Evolutionary conservation across 2,888 invertebrate genomes (phyloP).

Genomic region (Scrobipalpa atriplicella): DNA sequence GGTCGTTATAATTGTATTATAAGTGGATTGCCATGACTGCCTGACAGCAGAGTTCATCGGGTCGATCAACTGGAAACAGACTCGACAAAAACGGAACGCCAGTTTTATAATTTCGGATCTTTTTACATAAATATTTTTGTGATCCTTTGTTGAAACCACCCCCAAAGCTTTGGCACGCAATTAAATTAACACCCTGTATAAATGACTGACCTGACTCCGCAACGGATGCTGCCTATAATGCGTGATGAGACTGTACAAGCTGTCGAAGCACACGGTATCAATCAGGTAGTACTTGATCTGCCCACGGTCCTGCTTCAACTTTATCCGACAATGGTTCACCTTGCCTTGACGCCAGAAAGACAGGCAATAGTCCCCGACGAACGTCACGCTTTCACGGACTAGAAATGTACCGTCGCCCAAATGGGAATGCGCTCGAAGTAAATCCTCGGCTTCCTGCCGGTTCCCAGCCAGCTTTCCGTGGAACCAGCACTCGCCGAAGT

Average conservation of each 20-base stretch:
- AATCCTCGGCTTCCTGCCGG: slow-evolving; percentile 90
- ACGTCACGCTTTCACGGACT: slow-evolving; percentile 96
- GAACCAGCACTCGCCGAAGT: slow-evolving; percentile 97
- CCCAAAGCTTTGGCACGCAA: no score
- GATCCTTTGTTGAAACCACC: no score
- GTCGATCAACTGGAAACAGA: no score
- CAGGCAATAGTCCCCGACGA: slow-evolving; percentile 97
- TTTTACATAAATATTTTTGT: no score
- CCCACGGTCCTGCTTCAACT: slow-evolving; percentile 94
- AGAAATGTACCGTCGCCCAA: slow-evolving; percentile 96
- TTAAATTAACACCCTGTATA: no score
- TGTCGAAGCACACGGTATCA: slow-evolving; percentile 94
- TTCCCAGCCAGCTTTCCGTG: slow-evolving; percentile 93
- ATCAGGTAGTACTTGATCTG: slow-evolving; percentile 95
- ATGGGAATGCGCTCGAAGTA: slow-evolving; percentile 89
- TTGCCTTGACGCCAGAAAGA: slow-evolving; percentile 96
- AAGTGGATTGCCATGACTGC: no score
- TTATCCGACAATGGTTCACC: slow-evolving; percentile 96
- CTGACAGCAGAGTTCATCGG: no score
- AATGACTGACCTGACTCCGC: slow-evolving; percentile 92
- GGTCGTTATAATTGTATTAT: no score
- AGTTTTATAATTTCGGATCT: no score
- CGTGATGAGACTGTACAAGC: slow-evolving; percentile 94
- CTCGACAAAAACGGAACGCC: no score
- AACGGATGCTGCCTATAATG: slow-evolving; percentile 94